Evolutionary conservation across 2,888 invertebrate genomes (phyloP).

Genomic region (Dolichomitus sp.): DNA sequence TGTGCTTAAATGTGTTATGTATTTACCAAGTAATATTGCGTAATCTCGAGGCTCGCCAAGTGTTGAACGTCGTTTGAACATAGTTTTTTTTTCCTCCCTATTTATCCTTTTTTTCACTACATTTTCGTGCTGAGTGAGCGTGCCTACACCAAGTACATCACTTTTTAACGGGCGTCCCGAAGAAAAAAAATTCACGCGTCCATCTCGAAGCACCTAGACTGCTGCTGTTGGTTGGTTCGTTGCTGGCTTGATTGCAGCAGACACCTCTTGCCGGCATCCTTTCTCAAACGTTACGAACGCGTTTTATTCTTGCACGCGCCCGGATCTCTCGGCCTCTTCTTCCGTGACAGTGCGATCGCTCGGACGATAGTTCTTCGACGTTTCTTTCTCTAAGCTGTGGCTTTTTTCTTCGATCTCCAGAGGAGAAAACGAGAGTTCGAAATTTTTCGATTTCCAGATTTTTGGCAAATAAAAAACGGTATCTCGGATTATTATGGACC

Average conservation of each 20-base stretch:
- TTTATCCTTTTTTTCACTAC: neutral
- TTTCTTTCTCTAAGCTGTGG: neutral
- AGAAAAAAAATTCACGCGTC: conserved; percentile 34
- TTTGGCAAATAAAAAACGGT: neutral
- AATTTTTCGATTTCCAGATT: neutral
- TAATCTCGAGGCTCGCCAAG: conserved; percentile 80
- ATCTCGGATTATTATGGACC: conserved; percentile 9
- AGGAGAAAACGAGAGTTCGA: neutral
- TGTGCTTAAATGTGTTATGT: conserved; percentile 76
- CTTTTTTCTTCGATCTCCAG: neutral
- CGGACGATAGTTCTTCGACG: conserved; percentile 30
- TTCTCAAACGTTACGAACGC: conserved; percentile 58
- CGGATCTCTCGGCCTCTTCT: conserved; percentile 25
- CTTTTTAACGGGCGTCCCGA: conserved; percentile 25
- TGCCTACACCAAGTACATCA: neutral
- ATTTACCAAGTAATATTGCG: conserved; percentile 84
- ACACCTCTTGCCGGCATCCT: conserved; percentile 67
- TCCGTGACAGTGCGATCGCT: conserved; percentile 41
- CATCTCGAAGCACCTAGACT: conserved; percentile 13
- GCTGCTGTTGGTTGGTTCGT: conserved; percentile 36
- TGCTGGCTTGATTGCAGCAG: conserved; percentile 55
- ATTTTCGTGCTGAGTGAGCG: conserved; percentile 21
- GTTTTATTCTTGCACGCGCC: conserved; percentile 66
- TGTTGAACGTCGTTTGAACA: conserved; percentile 66
- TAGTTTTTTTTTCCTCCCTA: conserved; percentile 33